Base-by-base conservation (phyloP, 1,140 invertebrate genomes). In the Hyphantria cunea region DNA sequence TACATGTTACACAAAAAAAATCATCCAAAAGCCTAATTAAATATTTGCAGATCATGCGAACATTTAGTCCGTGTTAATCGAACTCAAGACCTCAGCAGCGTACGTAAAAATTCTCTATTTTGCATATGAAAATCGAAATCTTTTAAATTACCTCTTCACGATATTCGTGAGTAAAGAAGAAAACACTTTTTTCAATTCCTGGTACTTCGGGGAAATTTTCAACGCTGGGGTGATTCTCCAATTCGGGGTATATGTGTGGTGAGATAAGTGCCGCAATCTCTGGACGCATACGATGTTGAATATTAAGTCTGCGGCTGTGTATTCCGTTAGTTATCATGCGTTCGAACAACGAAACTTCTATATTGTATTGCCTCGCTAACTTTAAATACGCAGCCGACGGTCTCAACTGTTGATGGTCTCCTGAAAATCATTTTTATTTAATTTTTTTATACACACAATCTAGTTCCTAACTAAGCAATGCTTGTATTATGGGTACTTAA, bases 371-470 rank as follows among this genome's bases (percentile, higher is more conserved):
- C 61, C 84, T 92, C 17, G 93, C 93, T 44, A 95, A 78, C 39
- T 86, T 75, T 75, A 93, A 93, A 50, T 92, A 92, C 7, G 94
- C 92, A 3, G 93, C 93, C 13, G 89, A 92, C 0, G 95, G 95
- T 60, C 94, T 92, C 37, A 96, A 78, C 79, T 96, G 95, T 72
- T 95, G 92, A 84, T 96, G 95, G 82, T 97, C 96, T 50, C 95
- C 95, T 93, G 25, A 17, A 13, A 45, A 39, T 39, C 3, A 56
- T 54, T 53, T 41, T 37, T 8, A 50, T 5, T 25, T 14, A 41
- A 13, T 32, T 45, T 6, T 45, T 44, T 55, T 7, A 34, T 32
- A 39, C 9, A n/a, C 17, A 14, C 17, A 34, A 34, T 9, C 5
- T 6, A 34, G 33, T 34, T 6, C 5, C 33, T 13, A 12, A 66